phyloP scores from a whole-genome alignment of 2,888 invertebrate species.

The Therioaphis trifolii region DNA sequence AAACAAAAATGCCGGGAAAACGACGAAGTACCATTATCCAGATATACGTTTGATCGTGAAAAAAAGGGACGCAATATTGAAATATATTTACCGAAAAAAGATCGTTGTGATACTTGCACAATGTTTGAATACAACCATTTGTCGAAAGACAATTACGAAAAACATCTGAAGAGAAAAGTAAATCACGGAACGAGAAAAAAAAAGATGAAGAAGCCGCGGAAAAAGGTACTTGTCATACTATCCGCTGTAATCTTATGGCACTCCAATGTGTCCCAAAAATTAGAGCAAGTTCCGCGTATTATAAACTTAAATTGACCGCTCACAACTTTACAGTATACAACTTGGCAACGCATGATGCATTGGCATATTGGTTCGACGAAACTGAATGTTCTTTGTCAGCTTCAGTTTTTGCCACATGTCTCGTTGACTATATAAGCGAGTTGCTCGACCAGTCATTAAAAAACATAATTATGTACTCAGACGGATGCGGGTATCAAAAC shows the following conservation, averaged over 20 bases:
- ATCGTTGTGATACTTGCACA: constrained; percentile 65
- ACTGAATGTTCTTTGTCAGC: constrained; percentile 57
- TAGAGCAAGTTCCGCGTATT: constrained; percentile 65
- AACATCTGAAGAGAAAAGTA: constrained; percentile 65
- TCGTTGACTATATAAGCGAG: not conserved
- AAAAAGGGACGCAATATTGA: not conserved
- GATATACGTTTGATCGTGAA: not conserved
- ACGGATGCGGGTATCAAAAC: constrained; percentile 41
- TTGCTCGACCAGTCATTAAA: not conserved
- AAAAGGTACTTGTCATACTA: constrained; percentile 64
- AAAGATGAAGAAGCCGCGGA: constrained; percentile 64
- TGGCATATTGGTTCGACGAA: constrained; percentile 64
- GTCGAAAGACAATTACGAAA: constrained; percentile 63
- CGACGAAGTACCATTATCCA: not conserved
- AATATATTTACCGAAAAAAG: constrained; percentile 65
- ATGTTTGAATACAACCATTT: constrained; percentile 64
- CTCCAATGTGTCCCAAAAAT: constrained; percentile 66
- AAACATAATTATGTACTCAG: constrained; percentile 20
- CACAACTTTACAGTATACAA: constrained; percentile 65
- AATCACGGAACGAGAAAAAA: constrained; percentile 65
- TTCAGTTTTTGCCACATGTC: not conserved
- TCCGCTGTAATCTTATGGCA: constrained; percentile 65
- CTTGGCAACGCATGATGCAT: constrained; percentile 56
- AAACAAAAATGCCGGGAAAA: not conserved
- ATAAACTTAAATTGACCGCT: constrained; percentile 66